Percentiles rank a stretch among this genome's conserved stretches.
These are phyloP conservation scores for Muntiacus reevesi DNA, from an alignment of 2,113 vertebrate genomes.

Conservation along the genomic window DNA sequence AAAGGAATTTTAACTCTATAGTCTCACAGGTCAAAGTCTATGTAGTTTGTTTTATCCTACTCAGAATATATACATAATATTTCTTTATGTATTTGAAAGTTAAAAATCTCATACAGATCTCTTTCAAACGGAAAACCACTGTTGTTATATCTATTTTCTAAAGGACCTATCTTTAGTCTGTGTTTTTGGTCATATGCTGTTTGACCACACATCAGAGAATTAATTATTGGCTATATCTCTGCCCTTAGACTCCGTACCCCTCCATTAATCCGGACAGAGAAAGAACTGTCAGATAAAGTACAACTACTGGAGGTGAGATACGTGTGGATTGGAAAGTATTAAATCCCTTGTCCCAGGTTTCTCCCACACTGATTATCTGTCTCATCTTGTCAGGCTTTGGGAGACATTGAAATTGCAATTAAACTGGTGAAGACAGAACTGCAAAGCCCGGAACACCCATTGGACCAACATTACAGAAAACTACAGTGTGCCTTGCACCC, in stretches of 20 bases:
- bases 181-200: not conserved
- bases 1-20: not conserved
- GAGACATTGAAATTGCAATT: constrained; percentile 92
- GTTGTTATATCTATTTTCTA: not conserved
- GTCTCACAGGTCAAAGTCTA: not conserved
- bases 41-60: not conserved
- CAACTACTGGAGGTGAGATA: constrained; percentile 87
- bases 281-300: constrained; percentile 90
- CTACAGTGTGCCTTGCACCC: constrained; percentile 84
- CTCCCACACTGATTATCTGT: not conserved
- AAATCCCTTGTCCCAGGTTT: not conserved
- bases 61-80: not conserved
- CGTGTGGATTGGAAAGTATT: not conserved
- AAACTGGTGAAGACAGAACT: constrained; percentile 85
- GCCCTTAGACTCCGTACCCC: constrained; percentile 84
- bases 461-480: constrained; percentile 87
- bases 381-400: constrained; percentile 81
- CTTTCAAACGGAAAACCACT: not conserved
- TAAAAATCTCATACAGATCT: not conserved
- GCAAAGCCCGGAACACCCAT: constrained; percentile 83
- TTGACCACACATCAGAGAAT: not conserved
- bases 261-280: constrained; percentile 85
- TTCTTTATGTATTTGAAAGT: not conserved
- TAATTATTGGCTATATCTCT: constrained; percentile 35
- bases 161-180: not conserved